Percentiles rank a stretch among this genome's conserved stretches.
These are phyloP conservation scores for Alcedo quadribrachys DNA, from an alignment of 2,797 vertebrate genomes.

Conservation along the genomic window DNA sequence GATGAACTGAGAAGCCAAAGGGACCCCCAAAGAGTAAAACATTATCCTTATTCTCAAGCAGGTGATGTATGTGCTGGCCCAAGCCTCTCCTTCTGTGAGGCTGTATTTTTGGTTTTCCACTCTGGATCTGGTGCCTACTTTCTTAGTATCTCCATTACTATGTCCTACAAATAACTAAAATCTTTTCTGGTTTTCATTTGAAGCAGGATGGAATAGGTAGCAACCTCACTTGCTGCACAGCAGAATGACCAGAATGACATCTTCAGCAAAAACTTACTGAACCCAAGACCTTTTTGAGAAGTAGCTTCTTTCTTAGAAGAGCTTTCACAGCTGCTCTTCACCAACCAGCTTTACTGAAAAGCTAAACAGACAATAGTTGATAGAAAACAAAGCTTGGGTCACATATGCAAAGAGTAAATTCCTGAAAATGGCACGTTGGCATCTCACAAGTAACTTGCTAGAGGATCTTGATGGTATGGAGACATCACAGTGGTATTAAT, in stretches of 20 bases:
- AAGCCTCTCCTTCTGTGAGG: neutral
- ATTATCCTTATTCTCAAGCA: neutral
- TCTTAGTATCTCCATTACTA: neutral
- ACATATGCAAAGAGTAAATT: neutral
- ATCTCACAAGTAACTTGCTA: neutral
- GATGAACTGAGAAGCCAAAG: neutral
- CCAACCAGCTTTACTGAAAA: neutral
- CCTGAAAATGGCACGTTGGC: neutral
- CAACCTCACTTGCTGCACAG: neutral
- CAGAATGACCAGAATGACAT: neutral
- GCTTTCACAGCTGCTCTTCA: neutral
- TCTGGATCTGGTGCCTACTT: neutral
- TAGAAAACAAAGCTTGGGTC: neutral
- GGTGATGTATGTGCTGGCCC: neutral
- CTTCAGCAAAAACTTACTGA: conserved; percentile 4
- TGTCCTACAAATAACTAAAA: neutral
- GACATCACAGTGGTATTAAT: neutral
- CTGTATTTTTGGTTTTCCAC: neutral
- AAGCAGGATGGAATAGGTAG: neutral
- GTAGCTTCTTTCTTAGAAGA: neutral
- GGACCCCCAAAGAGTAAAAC: neutral
- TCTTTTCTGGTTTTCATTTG: neutral
- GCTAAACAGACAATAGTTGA: neutral
- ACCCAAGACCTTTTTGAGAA: neutral
- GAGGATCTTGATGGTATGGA: neutral